Base-by-base conservation (phyloP, 2,888 invertebrate genomes). In the Exocentrus adspersus region DNA sequence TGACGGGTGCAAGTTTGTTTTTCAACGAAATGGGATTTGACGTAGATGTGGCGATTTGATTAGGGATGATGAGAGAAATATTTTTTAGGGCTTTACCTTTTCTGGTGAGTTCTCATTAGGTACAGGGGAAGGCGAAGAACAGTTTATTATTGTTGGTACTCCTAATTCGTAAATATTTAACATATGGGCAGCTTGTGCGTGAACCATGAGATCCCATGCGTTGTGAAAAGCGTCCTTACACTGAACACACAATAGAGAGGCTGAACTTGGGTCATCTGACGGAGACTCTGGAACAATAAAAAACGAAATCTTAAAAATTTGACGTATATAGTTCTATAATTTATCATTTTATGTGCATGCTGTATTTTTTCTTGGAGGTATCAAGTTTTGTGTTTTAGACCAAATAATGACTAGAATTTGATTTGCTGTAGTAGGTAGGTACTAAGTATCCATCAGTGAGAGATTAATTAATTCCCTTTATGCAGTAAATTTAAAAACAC, bases 171-270 rank as follows among this genome's bases (percentile, higher is more conserved):
- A 89, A 72, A 89, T 88, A 80, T 88, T 88, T 77, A 89, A 82
- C 87, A 88, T 88, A 78, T 89, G 89, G 28, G 88, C 87, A 4
- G 88, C 87, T 77, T 89, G 89, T 59, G 88, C 88, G 78, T 89
- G 89, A 14, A 89, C 89, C 88, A 89, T 88, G 65, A 89, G 81
- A 79, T 89, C 89, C 89, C 89, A 89, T 45, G 89, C 88, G 60
- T 87, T 87, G 64, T 85, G 85, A 79, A 89, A 89, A 58, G 87
- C 85, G 75, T 89, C 88, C 81, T 89, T 89, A 82, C 89, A 89
- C 72, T 88, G 87, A 60, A 88, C 87, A 79, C 89, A 89, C 46
- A 88, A 82, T 54, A 89, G 82, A 52, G 87, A 83, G 16, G 88
- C 86, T 24, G 81, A 74, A 32, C 81, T 77, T 53, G 80, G 77